Evolutionary conservation across 2,888 invertebrate species (phyloP), one percentile per base, ranked within the genome.

Genomic region (Gibbula magus): DNA sequence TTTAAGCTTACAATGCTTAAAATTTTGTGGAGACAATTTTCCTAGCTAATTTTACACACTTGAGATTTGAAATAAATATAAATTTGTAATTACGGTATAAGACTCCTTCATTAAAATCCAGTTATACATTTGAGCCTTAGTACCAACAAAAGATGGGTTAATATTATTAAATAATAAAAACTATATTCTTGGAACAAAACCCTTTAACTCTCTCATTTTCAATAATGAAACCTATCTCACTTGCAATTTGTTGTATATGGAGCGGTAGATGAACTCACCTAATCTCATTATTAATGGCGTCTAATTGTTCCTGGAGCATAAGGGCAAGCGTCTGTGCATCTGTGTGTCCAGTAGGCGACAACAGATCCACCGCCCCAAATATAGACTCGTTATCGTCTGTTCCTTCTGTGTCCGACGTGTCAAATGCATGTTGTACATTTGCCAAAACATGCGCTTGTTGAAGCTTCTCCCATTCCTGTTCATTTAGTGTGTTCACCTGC

Each of bases 231-330:
- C 13, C 4, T 4, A 1, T 25, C 61, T n/a, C 7, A 61, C 61
- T 70, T 29, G n/a, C 4, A 29, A 5, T 74, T 29, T 16, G 5
- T 3, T 3, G 45, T 7, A 16, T 2, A 29, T 3, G 20, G 22
- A 67, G 25, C 16, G 51, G 35, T 16, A 25, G 13, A 67, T 35
- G 20, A n/a, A 39, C 70, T 70, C 70, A 94, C 93, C 96, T 95
- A 90, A 99, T 99, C 95, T 99, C 99, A 90, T 99, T 99, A 94
- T 99, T 99, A 93, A 99, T 99, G 91, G 99, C 99, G 94, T 99
- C 99, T 85, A 99, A 94, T 93, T 99, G 99, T 91, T 99, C 99
- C 93, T 99, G 99, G 88, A 99, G 95, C 98, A 99, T 99, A 93
- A 99, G 96, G 73, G 99, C 99, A 85, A 99, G 94, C 0, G 99